These are phyloP conservation scores for Chloroceryle aenea DNA, from an alignment of 2,113 vertebrate genomes.

Conservation along the genomic window DNA sequence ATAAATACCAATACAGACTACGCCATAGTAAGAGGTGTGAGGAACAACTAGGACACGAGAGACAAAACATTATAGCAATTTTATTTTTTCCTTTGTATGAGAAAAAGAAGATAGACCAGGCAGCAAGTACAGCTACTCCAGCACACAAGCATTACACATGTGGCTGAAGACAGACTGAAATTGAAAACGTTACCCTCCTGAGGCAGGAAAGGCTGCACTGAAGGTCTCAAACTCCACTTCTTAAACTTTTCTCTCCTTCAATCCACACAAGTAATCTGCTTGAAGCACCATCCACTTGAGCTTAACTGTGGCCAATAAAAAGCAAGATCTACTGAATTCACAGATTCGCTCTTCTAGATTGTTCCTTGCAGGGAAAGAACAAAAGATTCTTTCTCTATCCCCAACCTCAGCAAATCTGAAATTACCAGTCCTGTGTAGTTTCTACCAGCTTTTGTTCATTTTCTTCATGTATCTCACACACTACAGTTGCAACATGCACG, in stretches of 20 bases:
- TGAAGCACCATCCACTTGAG: not conserved
- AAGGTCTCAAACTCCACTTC: not conserved
- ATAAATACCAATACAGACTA: not conserved
- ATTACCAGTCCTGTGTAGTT: not conserved
- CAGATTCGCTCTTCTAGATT: not conserved
- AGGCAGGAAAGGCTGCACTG: not conserved
- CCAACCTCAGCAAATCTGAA: not conserved
- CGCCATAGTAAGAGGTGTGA: not conserved
- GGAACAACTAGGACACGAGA: not conserved
- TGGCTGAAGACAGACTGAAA: not conserved
- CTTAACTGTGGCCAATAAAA: not conserved
- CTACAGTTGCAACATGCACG: fast-evolving
- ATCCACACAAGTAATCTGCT: not conserved
- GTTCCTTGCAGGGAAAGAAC: not conserved
- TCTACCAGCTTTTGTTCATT: not conserved
- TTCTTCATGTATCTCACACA: not conserved
- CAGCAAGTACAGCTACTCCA: not conserved
- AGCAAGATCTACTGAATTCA: not conserved
- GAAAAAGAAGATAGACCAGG: not conserved
- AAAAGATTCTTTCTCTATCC: not conserved
- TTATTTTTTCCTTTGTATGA: not conserved
- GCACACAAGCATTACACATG: not conserved
- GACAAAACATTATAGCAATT: not conserved
- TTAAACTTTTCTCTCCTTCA: not conserved
- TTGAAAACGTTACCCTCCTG: not conserved